Evolutionary conservation across 2,888 invertebrate genomes (phyloP).

Genomic region (Euplexia lucipara): DNA sequence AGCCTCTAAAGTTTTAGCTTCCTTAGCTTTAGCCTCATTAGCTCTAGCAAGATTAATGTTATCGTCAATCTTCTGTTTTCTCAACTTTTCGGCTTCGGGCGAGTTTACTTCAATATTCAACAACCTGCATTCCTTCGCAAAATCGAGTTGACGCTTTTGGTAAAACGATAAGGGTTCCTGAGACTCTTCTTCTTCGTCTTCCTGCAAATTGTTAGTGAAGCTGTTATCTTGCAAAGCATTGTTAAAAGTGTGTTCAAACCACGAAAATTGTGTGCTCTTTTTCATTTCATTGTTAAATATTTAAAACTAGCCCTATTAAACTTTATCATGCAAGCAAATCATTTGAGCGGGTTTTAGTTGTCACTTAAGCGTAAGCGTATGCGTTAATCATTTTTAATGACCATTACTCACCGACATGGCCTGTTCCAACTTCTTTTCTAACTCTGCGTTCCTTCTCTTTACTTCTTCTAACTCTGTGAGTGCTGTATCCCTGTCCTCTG

Average conservation of each 20-base stretch:
- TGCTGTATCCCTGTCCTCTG: slow-evolving; percentile 94
- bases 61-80: slow-evolving; percentile 75
- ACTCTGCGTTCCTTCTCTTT: slow-evolving; percentile 93
- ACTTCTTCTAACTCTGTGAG: slow-evolving; percentile 95
- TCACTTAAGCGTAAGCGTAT: too few relatives aligned
- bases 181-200: slow-evolving; percentile 78
- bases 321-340: background rate
- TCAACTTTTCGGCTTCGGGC: slow-evolving; percentile 80
- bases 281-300: too few relatives aligned
- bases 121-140: slow-evolving; percentile 88
- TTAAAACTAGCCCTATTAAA: background rate
- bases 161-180: slow-evolving; percentile 88
- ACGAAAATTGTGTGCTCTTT: background rate
- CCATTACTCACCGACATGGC: slow-evolving; percentile 89
- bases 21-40: slow-evolving; percentile 59
- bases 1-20: slow-evolving; percentile 75
- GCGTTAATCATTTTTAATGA: background rate
- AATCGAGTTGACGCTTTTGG: slow-evolving; percentile 86
- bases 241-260: background rate
- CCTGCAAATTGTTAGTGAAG: slow-evolving; percentile 82
- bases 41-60: slow-evolving; percentile 79
- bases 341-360: background rate
- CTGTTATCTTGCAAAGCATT: slow-evolving; percentile 48
- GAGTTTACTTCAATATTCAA: slow-evolving; percentile 84
- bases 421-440: slow-evolving; percentile 95